phyloP scores from a whole-genome alignment of 2,797 vertebrate genomes.

The Chelonia mydas region DNA sequence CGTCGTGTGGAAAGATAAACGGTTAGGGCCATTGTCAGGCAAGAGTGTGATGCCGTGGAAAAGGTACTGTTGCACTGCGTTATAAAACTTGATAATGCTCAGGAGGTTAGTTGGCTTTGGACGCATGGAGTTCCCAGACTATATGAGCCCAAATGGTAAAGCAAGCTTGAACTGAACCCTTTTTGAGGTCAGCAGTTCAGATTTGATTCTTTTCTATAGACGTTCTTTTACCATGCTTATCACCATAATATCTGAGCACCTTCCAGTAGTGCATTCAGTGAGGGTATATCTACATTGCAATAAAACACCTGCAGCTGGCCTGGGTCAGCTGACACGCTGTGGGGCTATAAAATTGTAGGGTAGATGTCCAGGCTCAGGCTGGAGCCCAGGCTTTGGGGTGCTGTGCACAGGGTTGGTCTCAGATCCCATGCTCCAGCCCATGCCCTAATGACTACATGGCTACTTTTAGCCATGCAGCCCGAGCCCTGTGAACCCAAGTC shows the following conservation, averaged over 20 bases:
- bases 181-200: not conserved
- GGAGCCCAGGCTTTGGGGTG: too few species aligned
- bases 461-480: not conserved
- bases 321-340: too few species aligned
- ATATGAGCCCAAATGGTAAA: not conserved
- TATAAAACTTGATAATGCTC: not conserved
- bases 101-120: not conserved
- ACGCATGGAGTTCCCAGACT: not conserved
- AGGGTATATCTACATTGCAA: too few species aligned
- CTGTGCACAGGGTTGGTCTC: not conserved
- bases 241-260: accelerated
- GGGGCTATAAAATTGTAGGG: too few species aligned
- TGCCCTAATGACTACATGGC: not conserved
- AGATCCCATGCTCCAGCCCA: not conserved
- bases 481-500: not conserved
- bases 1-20: not conserved
- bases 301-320: too few species aligned
- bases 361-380: too few species aligned
- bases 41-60: too few species aligned
- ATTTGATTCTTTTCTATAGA: not conserved
- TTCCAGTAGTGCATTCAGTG: not conserved
- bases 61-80: not conserved
- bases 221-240: not conserved
- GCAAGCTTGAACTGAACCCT: not conserved
- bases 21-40: not conserved